These are phyloP conservation scores for Erebia ligea DNA, from an alignment of 2,888 invertebrate genomes.

Conservation along the genomic window DNA sequence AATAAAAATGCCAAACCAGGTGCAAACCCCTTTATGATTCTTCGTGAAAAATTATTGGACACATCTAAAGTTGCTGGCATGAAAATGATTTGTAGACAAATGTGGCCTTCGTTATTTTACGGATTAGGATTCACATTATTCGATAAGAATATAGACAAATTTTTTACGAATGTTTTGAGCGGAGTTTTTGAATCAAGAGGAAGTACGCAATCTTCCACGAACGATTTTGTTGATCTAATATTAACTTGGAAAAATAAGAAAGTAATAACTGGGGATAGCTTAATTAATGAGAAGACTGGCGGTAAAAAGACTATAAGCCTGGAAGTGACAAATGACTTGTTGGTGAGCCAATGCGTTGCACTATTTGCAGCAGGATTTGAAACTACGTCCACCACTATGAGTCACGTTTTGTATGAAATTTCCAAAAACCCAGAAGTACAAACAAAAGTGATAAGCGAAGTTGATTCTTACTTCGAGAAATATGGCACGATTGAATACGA, in stretches of 20 bases:
- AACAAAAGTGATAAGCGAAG: slow-evolving; percentile 49
- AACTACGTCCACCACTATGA: slow-evolving; percentile 55
- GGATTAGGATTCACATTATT: slow-evolving; percentile 51
- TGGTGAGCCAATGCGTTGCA: slow-evolving; percentile 78
- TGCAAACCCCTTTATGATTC: slow-evolving; percentile 52
- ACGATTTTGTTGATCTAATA: slow-evolving; percentile 63
- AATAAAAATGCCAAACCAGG: slow-evolving; percentile 46
- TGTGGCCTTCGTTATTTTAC: slow-evolving; percentile 64
- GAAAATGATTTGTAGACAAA: slow-evolving; percentile 47
- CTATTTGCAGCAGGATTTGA: slow-evolving; percentile 72
- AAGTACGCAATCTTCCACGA: slow-evolving; percentile 50
- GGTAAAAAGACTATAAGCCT: slow-evolving; percentile 42
- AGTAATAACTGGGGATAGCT: slow-evolving; percentile 53
- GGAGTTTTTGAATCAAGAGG: slow-evolving; percentile 52
- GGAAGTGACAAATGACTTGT: slow-evolving; percentile 63
- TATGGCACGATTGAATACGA: slow-evolving; percentile 53
- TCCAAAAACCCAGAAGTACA: slow-evolving; percentile 53
- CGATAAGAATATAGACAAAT: slow-evolving; percentile 48
- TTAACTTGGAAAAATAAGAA: slow-evolving; percentile 53
- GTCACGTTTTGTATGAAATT: slow-evolving; percentile 55
- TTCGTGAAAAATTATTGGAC: slow-evolving; percentile 54
- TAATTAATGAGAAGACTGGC: slow-evolving; percentile 46
- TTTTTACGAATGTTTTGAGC: slow-evolving; percentile 51
- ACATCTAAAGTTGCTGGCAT: slow-evolving; percentile 47
- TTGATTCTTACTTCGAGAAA: slow-evolving; percentile 53